Evolutionary conservation across 2,888 invertebrate genomes (phyloP), one percentile per base, ranked within the genome.

Genomic region (Hybos culiciformis): DNA sequence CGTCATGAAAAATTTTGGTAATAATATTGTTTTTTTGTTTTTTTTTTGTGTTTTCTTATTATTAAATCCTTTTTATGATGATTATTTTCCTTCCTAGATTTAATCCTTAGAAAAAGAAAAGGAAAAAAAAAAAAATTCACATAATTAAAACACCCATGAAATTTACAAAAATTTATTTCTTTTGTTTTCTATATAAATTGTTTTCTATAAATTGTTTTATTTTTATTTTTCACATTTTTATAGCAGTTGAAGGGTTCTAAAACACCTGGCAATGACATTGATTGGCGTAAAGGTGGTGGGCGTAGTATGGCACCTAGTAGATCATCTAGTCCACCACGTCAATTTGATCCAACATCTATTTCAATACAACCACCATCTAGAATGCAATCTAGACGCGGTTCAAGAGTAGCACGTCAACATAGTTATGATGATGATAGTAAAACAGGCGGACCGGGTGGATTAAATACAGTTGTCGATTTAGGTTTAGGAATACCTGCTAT

Each of bases 391-490:
- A 67, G 78, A 17, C 66, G 78, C 43, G 77, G 75, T 50, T 77
- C 80, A 1, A 60, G 72, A 39, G 77, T 80, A 17, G 73, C 76
- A 15, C 69, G 86, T 12, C 87, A 87, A 59, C 83, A 84, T 60
- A 86, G 86, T 57, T 85, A 84, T 61, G 87, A 87, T 56, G 87
- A 87, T 52, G 87, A 87, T 57, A 71, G 76, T 50, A 74, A 74
- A 55, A 63, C 59, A 20, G 54, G 50, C 12, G 41, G 54, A 51
- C 20, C 43, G 51, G 39, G 58, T 55, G 19, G 40, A 50, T 49
- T 49, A 14, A 59, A 61, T 12, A 54, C 55, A 7, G 54, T 60
- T 24, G 52, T 54, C 53, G 75, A 77, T 42, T 62, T 72, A 1
- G 78, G 76, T 5, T 69, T 83, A 8, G 76, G 75, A 18, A 72